These are phyloP conservation scores for Nomada ferruginata DNA, from an alignment of 2,888 invertebrate species.

Conservation along the genomic window DNA sequence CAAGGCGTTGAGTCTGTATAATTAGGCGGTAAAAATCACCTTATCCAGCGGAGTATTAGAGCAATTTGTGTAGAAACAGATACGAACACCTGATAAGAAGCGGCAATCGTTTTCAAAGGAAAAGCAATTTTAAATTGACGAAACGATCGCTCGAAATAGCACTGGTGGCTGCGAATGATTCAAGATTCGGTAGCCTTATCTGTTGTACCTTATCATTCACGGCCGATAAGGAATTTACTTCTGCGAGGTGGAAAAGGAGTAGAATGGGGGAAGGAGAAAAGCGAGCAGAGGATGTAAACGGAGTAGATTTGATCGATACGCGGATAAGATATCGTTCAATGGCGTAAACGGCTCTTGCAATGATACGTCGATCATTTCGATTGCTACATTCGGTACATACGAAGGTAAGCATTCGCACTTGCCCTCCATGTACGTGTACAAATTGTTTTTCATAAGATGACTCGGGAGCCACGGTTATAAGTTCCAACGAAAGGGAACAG, in stretches of 20 bases:
- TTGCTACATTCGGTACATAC: too few species aligned
- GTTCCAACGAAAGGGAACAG: too few species aligned
- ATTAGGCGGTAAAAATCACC: not conserved
- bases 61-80: not conserved
- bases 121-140: not conserved
- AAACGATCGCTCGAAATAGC: conserved; percentile 50
- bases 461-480: too few species aligned
- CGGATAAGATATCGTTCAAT: conserved; percentile 10
- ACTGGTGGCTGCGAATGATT: conserved; percentile 51
- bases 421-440: too few species aligned
- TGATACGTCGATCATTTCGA: not conserved
- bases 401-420: too few species aligned
- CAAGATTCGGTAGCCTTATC: conserved; percentile 72
- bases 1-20: too few species aligned
- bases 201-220: conserved; percentile 70
- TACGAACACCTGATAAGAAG: not conserved
- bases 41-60: not conserved
- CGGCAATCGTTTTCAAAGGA: not conserved
- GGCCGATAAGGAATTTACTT: conserved; percentile 74
- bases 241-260: conserved; percentile 33
- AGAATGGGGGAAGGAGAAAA: conserved; percentile 24
- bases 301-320: conserved; percentile 25
- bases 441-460: too few species aligned
- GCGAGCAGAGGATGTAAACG: not conserved
- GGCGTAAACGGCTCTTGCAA: conserved; percentile 3